phyloP scores from a whole-genome alignment of 1,140 invertebrate genomes.

The Drosophila leontia region DNA sequence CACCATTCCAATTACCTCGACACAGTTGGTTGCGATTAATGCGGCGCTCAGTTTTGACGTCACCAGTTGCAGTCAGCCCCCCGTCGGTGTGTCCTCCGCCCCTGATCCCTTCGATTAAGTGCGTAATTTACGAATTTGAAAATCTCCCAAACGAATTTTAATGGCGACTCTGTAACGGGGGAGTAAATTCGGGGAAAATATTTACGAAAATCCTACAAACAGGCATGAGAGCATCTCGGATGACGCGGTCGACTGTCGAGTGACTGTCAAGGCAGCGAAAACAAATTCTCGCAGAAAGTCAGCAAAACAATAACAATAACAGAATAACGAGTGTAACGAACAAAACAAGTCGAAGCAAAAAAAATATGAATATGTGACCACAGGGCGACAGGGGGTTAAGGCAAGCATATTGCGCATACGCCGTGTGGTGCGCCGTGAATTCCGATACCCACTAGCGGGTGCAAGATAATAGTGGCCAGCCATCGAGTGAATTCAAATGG shows the following conservation, averaged over 20 bases:
- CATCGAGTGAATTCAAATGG: no score
- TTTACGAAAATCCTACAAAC: constrained; percentile 44
- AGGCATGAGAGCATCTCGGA: constrained; percentile 15
- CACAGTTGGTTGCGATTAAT: constrained; percentile 54
- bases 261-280: constrained; percentile 67
- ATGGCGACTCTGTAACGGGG: background rate
- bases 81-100: background rate
- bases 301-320: constrained; percentile 67
- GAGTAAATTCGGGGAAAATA: constrained; percentile 47
- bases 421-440: constrained; percentile 50
- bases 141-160: background rate
- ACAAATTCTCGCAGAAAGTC: constrained; percentile 41
- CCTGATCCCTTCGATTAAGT: constrained; percentile 14
- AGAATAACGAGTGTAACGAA: constrained; percentile 55
- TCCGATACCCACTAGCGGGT: constrained; percentile 8
- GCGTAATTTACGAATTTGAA: constrained; percentile 15
- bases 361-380: constrained; percentile 28
- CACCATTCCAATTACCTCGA: constrained; percentile 47
- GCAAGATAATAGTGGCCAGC: background rate
- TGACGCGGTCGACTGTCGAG: constrained; percentile 50
- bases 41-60: constrained; percentile 29
- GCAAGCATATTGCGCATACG: constrained; percentile 68
- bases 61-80: background rate
- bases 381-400: constrained; percentile 17
- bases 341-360: constrained; percentile 34